These are phyloP conservation scores for Phoenoteleia sp. DNA, from an alignment of 2,888 invertebrate species.

Conservation along the genomic window DNA sequence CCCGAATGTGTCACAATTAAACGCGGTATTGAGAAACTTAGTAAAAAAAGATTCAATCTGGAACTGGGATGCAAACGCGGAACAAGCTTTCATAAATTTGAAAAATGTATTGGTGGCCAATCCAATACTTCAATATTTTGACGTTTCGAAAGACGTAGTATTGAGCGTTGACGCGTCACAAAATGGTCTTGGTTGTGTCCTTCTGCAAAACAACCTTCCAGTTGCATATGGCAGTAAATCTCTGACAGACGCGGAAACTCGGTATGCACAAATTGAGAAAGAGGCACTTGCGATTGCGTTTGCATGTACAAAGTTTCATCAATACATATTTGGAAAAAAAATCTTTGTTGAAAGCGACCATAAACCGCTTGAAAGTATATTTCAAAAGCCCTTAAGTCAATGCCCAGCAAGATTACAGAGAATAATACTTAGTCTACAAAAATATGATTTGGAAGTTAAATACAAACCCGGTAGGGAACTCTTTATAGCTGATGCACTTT, in stretches of 20 bases:
- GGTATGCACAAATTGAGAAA: conserved; percentile 82
- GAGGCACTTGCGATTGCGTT: conserved; percentile 81
- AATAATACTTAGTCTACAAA: conserved; percentile 43
- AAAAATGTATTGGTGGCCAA: conserved; percentile 63
- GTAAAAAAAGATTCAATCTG: too few species aligned
- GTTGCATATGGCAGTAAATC: conserved; percentile 80
- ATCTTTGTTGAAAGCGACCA: conserved; percentile 76
- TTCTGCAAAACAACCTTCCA: conserved; percentile 81
- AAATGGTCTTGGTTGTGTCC: conserved; percentile 79
- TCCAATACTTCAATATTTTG: conserved; percentile 76
- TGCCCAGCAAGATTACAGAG: conserved; percentile 37
- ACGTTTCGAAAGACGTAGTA: conserved; percentile 74
- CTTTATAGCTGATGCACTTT: conserved; percentile 78
- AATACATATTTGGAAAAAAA: conserved; percentile 79
- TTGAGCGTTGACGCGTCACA: conserved; percentile 68
- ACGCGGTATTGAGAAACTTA: too few species aligned
- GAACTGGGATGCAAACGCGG: conserved; percentile 47
- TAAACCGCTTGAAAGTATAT: conserved; percentile 79
- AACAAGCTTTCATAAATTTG: conserved; percentile 49
- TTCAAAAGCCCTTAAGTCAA: conserved; percentile 70
- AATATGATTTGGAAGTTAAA: conserved; percentile 48
- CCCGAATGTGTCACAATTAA: too few species aligned
- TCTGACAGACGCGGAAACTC: conserved; percentile 75
- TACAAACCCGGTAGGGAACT: conserved; percentile 76
- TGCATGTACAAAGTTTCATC: conserved; percentile 79